These are phyloP conservation scores for Montipora sp. DNA, from an alignment of 64 coral and sea anemone species.

Conservation along the genomic window DNA sequence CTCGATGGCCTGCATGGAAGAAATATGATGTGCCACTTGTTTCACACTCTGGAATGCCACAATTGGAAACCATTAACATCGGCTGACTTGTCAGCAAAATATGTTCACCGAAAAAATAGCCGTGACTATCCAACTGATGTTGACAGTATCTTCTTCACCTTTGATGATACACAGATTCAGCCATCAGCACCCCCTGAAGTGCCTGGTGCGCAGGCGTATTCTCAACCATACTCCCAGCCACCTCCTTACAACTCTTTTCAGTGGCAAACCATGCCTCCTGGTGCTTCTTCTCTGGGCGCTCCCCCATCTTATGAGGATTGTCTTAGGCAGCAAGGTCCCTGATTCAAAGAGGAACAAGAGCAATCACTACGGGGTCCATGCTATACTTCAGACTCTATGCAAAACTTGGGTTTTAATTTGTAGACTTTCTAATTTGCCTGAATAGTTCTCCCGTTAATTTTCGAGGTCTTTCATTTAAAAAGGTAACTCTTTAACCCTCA, in stretches of 20 bases:
- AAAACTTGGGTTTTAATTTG: too few species aligned
- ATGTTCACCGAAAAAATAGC: slow-evolving; percentile 64
- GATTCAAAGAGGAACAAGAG: too few species aligned
- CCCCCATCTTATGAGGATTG: too few species aligned
- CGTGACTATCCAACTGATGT: slow-evolving; percentile 90
- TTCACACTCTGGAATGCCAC: slow-evolving; percentile 56
- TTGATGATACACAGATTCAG: slow-evolving; percentile 38
- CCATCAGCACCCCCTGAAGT: slow-evolving; percentile 22
- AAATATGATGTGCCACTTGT: slow-evolving; percentile 77
- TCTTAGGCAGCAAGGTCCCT: too few species aligned
- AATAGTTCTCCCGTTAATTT: too few species aligned
- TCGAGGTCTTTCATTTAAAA: too few species aligned
- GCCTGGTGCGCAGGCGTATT: background rate
- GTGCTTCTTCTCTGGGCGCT: too few species aligned
- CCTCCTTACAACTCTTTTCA: background rate
- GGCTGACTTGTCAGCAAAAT: slow-evolving; percentile 88
- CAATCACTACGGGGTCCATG: too few species aligned
- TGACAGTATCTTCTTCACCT: slow-evolving; percentile 80
- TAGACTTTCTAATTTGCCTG: too few species aligned
- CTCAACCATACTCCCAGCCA: slow-evolving; percentile 1
- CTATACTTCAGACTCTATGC: too few species aligned
- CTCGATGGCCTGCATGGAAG: slow-evolving; percentile 70
- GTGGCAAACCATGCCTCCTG: too few species aligned
- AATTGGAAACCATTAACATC: slow-evolving; percentile 69
- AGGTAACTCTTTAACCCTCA: too few species aligned